A percentile compares a stretch with the other conserved stretches of the same genome.
Evolutionary conservation across 2,113 vertebrate genomes (phyloP).

Genomic region (Antechinus stuartii): DNA sequence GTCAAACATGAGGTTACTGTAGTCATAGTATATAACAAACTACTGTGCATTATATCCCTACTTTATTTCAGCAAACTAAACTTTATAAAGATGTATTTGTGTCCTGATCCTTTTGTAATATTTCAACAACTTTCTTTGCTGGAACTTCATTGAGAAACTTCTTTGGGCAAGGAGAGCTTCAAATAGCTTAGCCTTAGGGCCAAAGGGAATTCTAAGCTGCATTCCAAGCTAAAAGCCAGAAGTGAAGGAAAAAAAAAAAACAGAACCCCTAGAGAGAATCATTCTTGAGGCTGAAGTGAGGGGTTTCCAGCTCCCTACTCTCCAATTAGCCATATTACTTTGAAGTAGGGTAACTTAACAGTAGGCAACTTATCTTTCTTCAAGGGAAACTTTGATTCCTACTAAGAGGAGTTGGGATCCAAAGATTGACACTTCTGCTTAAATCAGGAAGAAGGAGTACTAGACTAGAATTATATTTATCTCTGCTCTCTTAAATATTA

Average conservation of each 20-base stretch:
- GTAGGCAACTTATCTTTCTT: neutral
- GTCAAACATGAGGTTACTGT: neutral
- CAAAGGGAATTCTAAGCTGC: neutral
- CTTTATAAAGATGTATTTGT: neutral
- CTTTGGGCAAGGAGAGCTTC: neutral
- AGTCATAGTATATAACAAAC: neutral
- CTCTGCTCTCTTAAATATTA: neutral
- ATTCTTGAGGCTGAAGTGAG: neutral
- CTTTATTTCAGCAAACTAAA: neutral
- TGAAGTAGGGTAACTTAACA: neutral
- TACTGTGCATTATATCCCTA: neutral
- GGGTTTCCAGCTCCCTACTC: neutral
- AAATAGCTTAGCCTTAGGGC: neutral
- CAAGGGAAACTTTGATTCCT: neutral
- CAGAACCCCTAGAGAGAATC: neutral
- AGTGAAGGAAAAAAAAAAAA: neutral
- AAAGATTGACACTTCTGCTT: neutral
- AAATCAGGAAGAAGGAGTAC: neutral
- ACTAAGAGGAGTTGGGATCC: neutral
- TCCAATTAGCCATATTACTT: neutral
- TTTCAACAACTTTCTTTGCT: neutral
- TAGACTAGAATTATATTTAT: neutral
- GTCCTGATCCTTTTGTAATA: neutral
- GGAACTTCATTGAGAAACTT: neutral
- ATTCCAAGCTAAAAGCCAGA: neutral